phyloP scores from a whole-genome alignment of 1,140 invertebrate genomes.

The Reticulitermes speratus region DNA sequence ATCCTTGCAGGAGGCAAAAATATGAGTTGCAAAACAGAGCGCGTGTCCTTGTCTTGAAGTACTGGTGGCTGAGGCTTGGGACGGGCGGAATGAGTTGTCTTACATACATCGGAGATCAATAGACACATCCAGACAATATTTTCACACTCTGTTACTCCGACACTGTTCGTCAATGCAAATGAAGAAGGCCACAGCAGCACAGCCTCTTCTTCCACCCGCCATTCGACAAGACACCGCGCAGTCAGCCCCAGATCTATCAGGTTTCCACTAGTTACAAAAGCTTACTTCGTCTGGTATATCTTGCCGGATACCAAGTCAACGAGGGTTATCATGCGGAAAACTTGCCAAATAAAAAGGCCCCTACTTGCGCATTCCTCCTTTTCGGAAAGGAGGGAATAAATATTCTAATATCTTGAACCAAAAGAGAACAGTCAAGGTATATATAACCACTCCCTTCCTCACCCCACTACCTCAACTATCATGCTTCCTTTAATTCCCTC shows the following conservation, averaged over 20 bases:
- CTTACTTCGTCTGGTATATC: neutral
- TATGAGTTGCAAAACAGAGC: conserved; percentile 4
- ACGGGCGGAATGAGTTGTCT: neutral
- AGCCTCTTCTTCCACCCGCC: neutral
- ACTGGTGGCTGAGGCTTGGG: neutral
- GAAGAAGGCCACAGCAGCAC: neutral
- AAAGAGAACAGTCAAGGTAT: conserved; percentile 25
- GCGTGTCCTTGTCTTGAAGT: neutral
- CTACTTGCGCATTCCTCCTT: conserved; percentile 8
- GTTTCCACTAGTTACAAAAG: neutral
- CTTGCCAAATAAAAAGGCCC: conserved; percentile 28
- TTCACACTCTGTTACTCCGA: conserved; percentile 22
- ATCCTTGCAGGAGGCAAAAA: neutral
- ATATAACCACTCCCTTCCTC: neutral
- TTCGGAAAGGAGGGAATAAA: conserved; percentile 20
- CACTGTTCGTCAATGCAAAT: conserved; percentile 27
- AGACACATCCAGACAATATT: conserved; percentile 13
- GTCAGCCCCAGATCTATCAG: neutral
- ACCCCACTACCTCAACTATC: neutral
- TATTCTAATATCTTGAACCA: conserved; percentile 28
- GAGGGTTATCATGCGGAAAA: conserved; percentile 25
- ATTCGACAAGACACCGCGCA: neutral
- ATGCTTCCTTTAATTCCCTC: conserved; percentile 31
- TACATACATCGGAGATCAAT: conserved; percentile 21
- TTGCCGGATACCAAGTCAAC: conserved; percentile 18